Evolutionary conservation across 2,113 vertebrate species (phyloP), one percentile per base, ranked within the genome.

Genomic region (Epinephelus lanceolatus): DNA sequence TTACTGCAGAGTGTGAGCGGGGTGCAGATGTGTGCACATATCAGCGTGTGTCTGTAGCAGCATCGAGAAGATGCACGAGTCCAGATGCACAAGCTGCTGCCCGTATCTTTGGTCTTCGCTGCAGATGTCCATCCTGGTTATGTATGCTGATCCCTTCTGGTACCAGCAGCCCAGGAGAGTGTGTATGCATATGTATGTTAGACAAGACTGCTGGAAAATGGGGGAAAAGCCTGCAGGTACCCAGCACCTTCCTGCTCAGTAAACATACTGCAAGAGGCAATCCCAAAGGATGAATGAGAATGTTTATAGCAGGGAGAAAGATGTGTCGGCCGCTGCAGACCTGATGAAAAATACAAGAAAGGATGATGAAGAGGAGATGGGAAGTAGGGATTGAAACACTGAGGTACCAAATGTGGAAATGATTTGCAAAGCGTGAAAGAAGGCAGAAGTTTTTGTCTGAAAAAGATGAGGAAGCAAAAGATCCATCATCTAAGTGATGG

Each of bases 61-160:
- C 9, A 57, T 70, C 47, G 4, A 11, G 33, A 57, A 52, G 37
- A 80, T 55, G 40, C 52, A 21, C 13, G 7, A 42, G 18, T 78
- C 74, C 79, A 77, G 52, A 67, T 62, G 53, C 71, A 49, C 51
- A 71, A 57, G 65, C 76, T 80, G 72, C 72, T 73, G 67, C 53
- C 23, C 15, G 9, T 45, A 51, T 70, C 55, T 61, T 18, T 42
- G 73, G 61, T 61, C 57, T 1, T 33, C 25, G 33, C 9, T 88
- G 68, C 86, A 88, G 79, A 79, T 78, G 73, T 69, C 71, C 69
- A 57, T 37, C 61, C 53, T 51, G 65, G 47, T 88, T 78, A 70
- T 83, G 42, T 18, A 63, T 85, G 21, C 27, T 74, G 53, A 72
- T 40, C 27, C 49, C 18, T 21, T 19, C 72, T 69, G 84, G 37